Evolutionary conservation across 2,113 vertebrate genomes (phyloP).

Genomic region (Psophia crepitans): DNA sequence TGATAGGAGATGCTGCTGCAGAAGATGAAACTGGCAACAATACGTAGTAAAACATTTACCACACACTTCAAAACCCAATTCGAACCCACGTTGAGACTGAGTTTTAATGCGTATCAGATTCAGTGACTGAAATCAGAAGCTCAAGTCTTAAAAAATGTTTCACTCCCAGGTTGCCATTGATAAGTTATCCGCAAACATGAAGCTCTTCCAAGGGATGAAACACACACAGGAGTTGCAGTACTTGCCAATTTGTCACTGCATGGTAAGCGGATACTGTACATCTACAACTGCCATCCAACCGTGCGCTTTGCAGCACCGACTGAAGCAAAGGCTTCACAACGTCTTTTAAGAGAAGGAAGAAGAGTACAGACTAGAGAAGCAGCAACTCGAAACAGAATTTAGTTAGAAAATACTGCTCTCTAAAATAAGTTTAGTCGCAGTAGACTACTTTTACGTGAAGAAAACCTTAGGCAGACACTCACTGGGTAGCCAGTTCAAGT

Average conservation of each 20-base stretch:
- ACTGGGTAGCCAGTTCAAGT: neutral
- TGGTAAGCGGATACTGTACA: accelerated
- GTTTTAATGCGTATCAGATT: neutral
- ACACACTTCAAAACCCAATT: neutral
- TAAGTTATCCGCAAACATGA: neutral
- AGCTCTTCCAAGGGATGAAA: neutral
- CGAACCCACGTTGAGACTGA: neutral
- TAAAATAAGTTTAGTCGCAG: neutral
- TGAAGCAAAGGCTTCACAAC: neutral
- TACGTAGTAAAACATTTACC: accelerated
- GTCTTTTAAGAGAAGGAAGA: neutral
- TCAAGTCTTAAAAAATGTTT: neutral
- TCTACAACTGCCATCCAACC: neutral
- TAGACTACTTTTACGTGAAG: neutral
- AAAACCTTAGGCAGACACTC: neutral
- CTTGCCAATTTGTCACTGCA: neutral
- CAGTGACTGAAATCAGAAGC: neutral
- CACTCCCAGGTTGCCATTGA: neutral
- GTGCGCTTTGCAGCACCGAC: neutral
- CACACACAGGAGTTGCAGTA: neutral
- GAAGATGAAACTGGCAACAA: neutral
- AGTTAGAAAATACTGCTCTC: neutral
- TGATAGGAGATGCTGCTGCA: accelerated
- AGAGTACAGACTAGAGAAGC: neutral
- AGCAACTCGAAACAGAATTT: neutral